Base-by-base conservation (phyloP, 2,888 invertebrate genomes). In the Pristionchus fissidentatus region DNA sequence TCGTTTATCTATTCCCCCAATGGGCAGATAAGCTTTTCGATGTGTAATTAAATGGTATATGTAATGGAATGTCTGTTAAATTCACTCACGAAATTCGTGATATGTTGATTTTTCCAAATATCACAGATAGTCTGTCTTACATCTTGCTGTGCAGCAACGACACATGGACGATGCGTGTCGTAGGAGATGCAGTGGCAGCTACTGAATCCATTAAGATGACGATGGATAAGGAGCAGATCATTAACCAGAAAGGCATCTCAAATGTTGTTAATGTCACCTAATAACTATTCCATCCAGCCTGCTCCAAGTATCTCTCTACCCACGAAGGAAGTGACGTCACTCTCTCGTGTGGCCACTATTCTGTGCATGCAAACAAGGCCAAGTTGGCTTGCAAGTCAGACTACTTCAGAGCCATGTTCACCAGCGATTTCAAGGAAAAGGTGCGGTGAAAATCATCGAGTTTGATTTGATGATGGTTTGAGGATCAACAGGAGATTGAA, bases 391-490 rank as follows among this genome's bases (percentile, higher is more conserved):
- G 15, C n/a, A 43, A 43, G n/a, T 73, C 41, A 7, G 19, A 19
- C 26, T 73, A 73, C 41, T 73, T 73, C 43, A 43, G 41, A 26
- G 73, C 43, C 41, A 15, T 73, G 22, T 73, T 73, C 26, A 73
- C 38, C 41, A 19, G n/a, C n/a, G 43, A 73, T 19, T 73, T 73
- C n/a, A 73, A 73, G 41, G 73, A 73, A 32, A 73, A 73, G 73
- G 73, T 73, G 35, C n/a, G 43, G 19, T 38, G 49, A 15, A 49
- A 49, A 49, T 43, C 8, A 43, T 73, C 26, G 19, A 73, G 1
- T 0, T 26, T n/a, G 4, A 73, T 32, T n/a, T 38, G 26, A 43
- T 3, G 13, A 38, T 19, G 10, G 10, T 73, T 73, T 38, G 5
- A 70, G 73, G n/a, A n/a, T 73, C 73, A 73, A 43, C 10, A 73